phyloP scores from a whole-genome alignment of 2,888 invertebrate species.

The Drosophila fungiperda region DNA sequence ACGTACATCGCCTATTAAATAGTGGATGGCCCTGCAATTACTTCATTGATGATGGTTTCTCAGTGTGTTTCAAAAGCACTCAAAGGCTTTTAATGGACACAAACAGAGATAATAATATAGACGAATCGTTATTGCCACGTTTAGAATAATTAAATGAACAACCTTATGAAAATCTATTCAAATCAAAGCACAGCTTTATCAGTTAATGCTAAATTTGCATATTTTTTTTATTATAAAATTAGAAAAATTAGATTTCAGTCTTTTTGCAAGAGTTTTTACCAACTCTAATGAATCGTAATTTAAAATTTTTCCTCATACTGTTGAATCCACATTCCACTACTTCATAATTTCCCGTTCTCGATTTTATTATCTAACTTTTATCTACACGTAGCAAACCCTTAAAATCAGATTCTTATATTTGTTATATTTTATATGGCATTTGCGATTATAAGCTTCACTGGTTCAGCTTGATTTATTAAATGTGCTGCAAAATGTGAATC shows the following conservation, averaged over 20 bases:
- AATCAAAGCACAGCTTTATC: background rate
- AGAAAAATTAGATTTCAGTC: background rate
- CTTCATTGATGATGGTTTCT: conserved; percentile 41
- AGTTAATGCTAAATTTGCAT: background rate
- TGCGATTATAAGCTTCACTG: background rate
- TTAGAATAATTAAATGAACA: background rate
- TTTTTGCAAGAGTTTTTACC: background rate
- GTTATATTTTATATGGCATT: background rate
- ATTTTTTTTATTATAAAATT: background rate
- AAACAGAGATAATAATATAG: background rate
- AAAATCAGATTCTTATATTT: background rate
- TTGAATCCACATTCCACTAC: background rate
- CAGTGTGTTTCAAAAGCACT: background rate
- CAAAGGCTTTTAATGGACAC: background rate
- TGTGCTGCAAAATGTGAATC: conserved; percentile 23
- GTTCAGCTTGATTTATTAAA: conserved; percentile 11
- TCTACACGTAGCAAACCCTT: background rate
- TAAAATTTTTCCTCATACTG: background rate
- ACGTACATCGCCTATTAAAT: conserved; percentile 43
- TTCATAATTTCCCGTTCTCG: background rate
- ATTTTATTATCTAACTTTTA: background rate
- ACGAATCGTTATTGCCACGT: background rate
- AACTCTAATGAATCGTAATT: background rate
- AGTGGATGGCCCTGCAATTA: conserved; percentile 9
- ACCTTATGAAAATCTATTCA: background rate